Evolutionary conservation across 2,888 invertebrate species (phyloP).

Genomic region (Noctua comes): DNA sequence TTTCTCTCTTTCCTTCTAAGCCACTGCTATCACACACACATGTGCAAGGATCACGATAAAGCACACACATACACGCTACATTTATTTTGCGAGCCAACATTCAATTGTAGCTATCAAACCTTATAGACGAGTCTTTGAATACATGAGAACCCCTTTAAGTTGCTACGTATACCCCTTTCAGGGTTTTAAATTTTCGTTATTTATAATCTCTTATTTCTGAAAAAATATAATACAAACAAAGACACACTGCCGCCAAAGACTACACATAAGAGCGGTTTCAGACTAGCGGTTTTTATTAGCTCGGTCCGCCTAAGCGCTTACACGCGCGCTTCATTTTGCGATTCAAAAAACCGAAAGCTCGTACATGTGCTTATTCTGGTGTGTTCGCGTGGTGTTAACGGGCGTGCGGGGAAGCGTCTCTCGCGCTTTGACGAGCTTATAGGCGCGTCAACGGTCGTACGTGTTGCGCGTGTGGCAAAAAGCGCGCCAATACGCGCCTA

Average conservation of each 20-base stretch:
- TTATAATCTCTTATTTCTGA: background rate
- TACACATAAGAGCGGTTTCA: background rate
- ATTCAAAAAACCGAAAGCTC: background rate
- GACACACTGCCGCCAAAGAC: background rate
- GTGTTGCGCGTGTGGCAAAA: background rate
- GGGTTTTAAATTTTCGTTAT: background rate
- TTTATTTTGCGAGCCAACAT: conserved; percentile 73
- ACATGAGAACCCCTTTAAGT: background rate
- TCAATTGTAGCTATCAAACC: background rate
- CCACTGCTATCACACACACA: conserved; percentile 53
- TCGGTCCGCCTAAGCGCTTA: background rate
- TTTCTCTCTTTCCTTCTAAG: conserved; percentile 12
- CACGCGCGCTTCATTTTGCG: background rate
- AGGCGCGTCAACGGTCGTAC: background rate
- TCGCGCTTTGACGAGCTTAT: background rate
- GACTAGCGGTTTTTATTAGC: background rate
- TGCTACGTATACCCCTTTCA: background rate
- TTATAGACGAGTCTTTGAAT: background rate
- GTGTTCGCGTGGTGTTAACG: background rate
- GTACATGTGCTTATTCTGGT: background rate
- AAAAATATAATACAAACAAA: background rate
- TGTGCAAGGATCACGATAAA: conserved; percentile 50
- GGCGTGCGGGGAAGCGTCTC: background rate
- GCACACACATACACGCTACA: conserved; percentile 72
- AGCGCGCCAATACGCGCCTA: background rate